Conservation (phyloP, 2,113 vertebrate species). For the Percina caprodes region DNA sequence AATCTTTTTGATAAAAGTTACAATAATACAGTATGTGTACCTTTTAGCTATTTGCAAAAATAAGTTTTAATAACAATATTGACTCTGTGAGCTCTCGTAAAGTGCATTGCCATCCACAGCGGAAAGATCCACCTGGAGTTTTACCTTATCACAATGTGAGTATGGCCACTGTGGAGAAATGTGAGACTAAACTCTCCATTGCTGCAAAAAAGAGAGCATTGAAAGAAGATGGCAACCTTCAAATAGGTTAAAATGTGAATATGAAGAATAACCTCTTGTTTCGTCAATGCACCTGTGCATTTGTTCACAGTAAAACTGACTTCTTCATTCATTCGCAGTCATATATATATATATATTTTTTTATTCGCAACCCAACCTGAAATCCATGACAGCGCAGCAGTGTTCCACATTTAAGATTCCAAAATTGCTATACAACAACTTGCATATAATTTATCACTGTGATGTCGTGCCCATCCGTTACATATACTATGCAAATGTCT, state of each 20-base stretch:
- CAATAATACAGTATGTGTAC: background rate
- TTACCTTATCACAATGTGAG: background rate
- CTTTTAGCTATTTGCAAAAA: background rate
- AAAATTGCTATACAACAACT: background rate
- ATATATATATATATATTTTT: background rate
- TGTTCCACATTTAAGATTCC: background rate
- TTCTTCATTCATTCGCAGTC: background rate
- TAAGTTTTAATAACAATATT: too few species aligned
- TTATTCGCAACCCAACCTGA: background rate
- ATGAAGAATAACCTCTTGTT: background rate
- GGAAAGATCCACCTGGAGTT: background rate
- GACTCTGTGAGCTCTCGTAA: background rate
- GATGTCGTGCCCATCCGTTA: background rate
- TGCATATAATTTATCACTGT: background rate
- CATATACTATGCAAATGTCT: background rate
- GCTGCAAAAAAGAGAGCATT: background rate
- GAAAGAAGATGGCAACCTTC: constrained; percentile 5
- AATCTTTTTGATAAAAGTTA: background rate
- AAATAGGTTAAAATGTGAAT: background rate
- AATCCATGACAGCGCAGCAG: background rate
- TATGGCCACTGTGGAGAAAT: background rate
- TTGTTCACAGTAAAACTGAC: background rate
- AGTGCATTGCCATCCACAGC: background rate
- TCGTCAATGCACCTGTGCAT: background rate
- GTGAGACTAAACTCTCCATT: background rate